Base-by-base conservation (phyloP, 2,888 invertebrate species). In the Machimus rusticus region DNA sequence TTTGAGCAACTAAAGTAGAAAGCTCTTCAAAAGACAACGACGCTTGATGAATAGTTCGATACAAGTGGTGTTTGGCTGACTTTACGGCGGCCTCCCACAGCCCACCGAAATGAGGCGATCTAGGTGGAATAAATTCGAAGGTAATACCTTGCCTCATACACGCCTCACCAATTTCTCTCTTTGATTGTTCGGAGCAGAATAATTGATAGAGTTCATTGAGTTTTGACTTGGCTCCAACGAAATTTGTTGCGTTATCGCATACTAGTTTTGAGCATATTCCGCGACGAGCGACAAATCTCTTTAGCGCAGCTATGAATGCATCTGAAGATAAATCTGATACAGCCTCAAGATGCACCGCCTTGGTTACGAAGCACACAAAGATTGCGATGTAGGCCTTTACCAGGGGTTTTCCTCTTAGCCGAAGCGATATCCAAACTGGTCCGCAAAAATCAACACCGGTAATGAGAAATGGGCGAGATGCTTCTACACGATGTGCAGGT, bases 41-140 rank as follows among this genome's bases (percentile, higher is more conserved):
- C 16, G 78, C 12, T 16, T 88, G 86, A 8, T 90, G 90, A 6
- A 90, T 82, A 6, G 89, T 87, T 34, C 89, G 87, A 14, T 88
- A 84, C 4, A 91, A 84, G 81, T 90, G 91, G 86, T 86, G 88
- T 87, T 91, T 91, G 8, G 89, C 88, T 0, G 89, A 89, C 81
- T 90, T 90, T 5, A 91, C 90, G 6, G 89, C 90, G 3, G 90
- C 89, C 86, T 91, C 91, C 90, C 90, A 91, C 5, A 90, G 66
- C 5, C 91, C 90, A 6, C 91, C 90, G 81, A 90, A 90, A 86
- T 91, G 90, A 19, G 90, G 90, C 8, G 90, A 87, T 16, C 82
- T 66, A 2, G 90, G 90, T 5, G 90, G 90, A 37, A 89, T 90
- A 66, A 91, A 91, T 43, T 90, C 88, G 90, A 91, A 91, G 0